phyloP scores from a whole-genome alignment of 2,888 invertebrate species.

The Cryptocheilus praepositus region DNA sequence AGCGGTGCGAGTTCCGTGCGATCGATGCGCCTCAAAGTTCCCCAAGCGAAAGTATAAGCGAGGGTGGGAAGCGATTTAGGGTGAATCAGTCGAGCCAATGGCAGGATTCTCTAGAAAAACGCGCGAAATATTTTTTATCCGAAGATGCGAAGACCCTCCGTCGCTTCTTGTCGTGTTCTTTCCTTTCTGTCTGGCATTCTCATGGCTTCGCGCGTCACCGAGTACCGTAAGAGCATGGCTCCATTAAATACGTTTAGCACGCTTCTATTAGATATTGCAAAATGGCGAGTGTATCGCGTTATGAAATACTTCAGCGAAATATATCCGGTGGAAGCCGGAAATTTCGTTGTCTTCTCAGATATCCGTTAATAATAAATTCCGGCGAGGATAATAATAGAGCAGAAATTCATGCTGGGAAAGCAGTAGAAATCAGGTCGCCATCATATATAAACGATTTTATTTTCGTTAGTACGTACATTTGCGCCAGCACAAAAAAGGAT shows the following conservation, averaged over 20 bases:
- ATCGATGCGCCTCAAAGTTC: slow-evolving; percentile 30
- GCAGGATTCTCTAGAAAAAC: neutral
- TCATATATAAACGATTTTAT: slow-evolving; percentile 58
- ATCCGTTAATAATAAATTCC: too few relatives aligned
- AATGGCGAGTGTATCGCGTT: too few relatives aligned
- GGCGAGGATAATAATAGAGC: too few relatives aligned
- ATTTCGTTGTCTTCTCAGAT: too few relatives aligned
- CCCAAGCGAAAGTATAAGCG: slow-evolving; percentile 10
- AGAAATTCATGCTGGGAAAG: too few relatives aligned
- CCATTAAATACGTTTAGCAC: too few relatives aligned
- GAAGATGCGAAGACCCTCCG: too few relatives aligned
- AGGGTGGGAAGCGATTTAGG: neutral
- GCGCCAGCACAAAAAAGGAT: slow-evolving; percentile 67
- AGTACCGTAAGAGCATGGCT: neutral
- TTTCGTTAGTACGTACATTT: slow-evolving; percentile 67
- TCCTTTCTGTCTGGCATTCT: neutral
- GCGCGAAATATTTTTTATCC: too few relatives aligned
- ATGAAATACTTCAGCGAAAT: too few relatives aligned
- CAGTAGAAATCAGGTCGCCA: neutral
- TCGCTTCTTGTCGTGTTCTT: too few relatives aligned
- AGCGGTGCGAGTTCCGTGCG: slow-evolving; percentile 13
- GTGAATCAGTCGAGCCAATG: neutral
- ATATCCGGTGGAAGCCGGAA: too few relatives aligned
- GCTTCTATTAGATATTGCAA: too few relatives aligned
- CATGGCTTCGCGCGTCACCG: neutral